These are phyloP conservation scores for Alligator mississippiensis DNA, from an alignment of 2,113 vertebrate genomes.

Conservation along the genomic window DNA sequence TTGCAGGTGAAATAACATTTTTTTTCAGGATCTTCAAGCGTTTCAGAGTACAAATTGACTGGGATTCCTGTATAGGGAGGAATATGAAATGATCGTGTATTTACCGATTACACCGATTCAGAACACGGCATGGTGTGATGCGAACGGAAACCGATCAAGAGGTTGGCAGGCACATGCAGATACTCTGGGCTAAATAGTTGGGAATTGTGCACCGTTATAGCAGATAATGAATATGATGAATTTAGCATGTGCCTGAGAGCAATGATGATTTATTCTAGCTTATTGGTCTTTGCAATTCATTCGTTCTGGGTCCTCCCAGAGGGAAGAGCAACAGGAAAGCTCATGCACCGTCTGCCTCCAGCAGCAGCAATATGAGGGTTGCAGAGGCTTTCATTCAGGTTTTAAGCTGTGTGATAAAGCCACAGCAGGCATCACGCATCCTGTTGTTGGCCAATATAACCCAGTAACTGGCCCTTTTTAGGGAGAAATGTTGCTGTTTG, in stretches of 20 bases:
- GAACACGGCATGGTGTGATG: not conserved
- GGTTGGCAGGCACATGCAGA: too few relatives aligned
- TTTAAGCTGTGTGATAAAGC: not conserved
- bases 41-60: slow-evolving; percentile 5
- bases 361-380: not conserved
- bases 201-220: not conserved
- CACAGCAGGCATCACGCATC: not conserved
- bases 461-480: not conserved
- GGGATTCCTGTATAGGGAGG: not conserved
- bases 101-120: not conserved
- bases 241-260: slow-evolving; percentile 16
- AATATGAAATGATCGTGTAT: slow-evolving; percentile 30
- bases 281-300: slow-evolving; percentile 4
- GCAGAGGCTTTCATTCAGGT: not conserved
- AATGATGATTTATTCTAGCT: slow-evolving; percentile 16
- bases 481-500: not conserved
- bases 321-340: slow-evolving; percentile 1
- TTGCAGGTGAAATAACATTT: slow-evolving; percentile 64
- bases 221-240: not conserved
- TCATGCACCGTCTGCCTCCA: slow-evolving; percentile 28
- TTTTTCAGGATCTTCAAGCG: slow-evolving; percentile 35
- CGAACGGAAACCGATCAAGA: not conserved
- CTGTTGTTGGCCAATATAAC: not conserved
- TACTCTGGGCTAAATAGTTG: not conserved
- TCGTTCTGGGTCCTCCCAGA: not conserved